Evolutionary conservation across 2,113 vertebrate species (phyloP), one percentile per base, ranked within the genome.

Genomic region (Odontophorus gujanensis): DNA sequence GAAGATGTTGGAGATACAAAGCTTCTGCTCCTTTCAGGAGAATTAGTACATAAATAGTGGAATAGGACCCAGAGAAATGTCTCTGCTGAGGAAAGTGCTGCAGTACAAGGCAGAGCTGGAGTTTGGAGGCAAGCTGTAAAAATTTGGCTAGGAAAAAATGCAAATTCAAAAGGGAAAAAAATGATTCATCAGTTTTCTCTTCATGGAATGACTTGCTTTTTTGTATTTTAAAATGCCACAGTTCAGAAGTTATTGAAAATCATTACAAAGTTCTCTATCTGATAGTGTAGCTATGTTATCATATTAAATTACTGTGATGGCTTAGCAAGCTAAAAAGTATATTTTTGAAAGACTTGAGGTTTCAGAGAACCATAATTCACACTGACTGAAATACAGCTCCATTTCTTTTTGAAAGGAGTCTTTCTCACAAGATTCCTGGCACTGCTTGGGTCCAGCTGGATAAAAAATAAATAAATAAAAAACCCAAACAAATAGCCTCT

Each of bases 401-500:
- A 75, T 93, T 86, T 73, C 47, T 76, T 61, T 74, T 63, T 93
- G 57, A 95, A 95, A 88, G 68, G 43, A 95, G 65, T n/a, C 76
- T 87, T 95, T 96, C 82, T 94, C 19, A 75, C 30, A 75, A 62
- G 87, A 94, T 91, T 96, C 61, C 80, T 96, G 94, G 90, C 95
- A 93, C 76, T 22, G 75, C 62, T 93, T 95, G 68, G 65, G 30
- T 90, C 93, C 93, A 94, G 85, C 89, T 95, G 93, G 72, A 83
- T 86, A 45, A 91, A 77, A 94, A 95, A 75, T 72, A 84, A 89
- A 77, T 30, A 53, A 53, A 50, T 13, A 25, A 50, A 18, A 48
- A 48, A 24, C 14, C 26, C 51, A 78, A 47, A 87, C 87, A 93
- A 91, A 92, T 72, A 93, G 40, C 51, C 30, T 91, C 53, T 96